Conservation (phyloP, 1,140 invertebrate genomes). For the Euborellia annulipes region DNA sequence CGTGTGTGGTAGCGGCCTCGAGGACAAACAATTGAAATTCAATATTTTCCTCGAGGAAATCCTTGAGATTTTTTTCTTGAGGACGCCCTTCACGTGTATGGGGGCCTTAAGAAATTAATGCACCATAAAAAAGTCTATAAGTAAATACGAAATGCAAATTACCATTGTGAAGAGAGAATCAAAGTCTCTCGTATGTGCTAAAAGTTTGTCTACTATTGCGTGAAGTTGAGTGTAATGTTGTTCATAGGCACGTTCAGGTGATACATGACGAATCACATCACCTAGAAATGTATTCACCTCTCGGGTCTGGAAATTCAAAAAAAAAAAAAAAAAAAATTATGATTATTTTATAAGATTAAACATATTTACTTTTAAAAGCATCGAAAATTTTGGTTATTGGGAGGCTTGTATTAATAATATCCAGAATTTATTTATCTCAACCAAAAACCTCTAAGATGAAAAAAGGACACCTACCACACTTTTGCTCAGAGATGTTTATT, state of each 20-base stretch:
- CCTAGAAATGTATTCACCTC: conserved; percentile 73
- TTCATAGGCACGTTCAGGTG: conserved; percentile 48
- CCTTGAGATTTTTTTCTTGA: too few species aligned
- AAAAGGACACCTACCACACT: background rate
- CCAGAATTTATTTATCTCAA: background rate
- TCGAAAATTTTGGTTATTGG: background rate
- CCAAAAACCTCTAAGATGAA: background rate
- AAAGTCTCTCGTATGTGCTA: conserved; percentile 54
- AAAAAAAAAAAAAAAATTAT: conserved; percentile 4
- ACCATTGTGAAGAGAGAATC: conserved; percentile 64
- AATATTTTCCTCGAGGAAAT: too few species aligned
- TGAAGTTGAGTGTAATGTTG: conserved; percentile 63
- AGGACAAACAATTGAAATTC: too few species aligned
- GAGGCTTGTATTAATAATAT: background rate
- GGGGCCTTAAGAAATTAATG: too few species aligned
- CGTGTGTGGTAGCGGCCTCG: too few species aligned
- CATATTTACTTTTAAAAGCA: too few species aligned
- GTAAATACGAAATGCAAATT: conserved; percentile 15
- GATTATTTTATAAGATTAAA: background rate
- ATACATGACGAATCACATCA: conserved; percentile 68
- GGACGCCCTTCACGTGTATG: too few species aligned
- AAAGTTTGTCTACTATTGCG: conserved; percentile 56
- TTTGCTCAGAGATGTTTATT: background rate
- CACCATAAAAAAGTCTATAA: background rate
- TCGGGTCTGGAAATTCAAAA: conserved; percentile 40